Conservation (phyloP, 2,888 invertebrate genomes). For the Euspilapteryx auroguttella region DNA sequence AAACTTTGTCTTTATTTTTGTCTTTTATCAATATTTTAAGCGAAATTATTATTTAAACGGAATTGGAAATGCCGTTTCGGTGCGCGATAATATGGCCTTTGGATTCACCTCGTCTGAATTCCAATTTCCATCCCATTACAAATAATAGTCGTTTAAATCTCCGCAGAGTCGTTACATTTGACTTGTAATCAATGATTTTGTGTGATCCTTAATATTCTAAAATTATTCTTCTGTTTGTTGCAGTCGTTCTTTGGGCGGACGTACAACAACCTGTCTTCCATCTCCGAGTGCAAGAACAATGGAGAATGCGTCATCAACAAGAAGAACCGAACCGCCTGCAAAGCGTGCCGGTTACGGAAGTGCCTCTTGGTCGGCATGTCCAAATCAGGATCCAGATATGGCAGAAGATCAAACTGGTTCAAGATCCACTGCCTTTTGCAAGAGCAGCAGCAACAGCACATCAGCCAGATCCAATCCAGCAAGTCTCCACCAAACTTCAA, state of each 20-base stretch:
- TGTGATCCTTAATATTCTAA: too few relatives aligned
- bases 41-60: constrained; percentile 40
- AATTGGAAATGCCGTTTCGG: constrained; percentile 27
- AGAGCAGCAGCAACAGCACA: constrained; percentile 72
- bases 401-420: constrained; percentile 90
- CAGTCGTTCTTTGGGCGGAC: constrained; percentile 93
- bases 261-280: constrained; percentile 86
- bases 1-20: too few relatives aligned
- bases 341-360: constrained; percentile 84
- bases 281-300: constrained; percentile 91
- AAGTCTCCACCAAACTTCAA: constrained; percentile 51
- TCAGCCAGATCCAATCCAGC: constrained; percentile 40
- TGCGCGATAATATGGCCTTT: constrained; percentile 16
- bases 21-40: constrained; percentile 48
- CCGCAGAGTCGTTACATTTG: neutral
- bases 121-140: constrained; percentile 4
- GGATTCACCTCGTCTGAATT: constrained; percentile 1
- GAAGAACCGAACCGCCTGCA: constrained; percentile 90
- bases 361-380: constrained; percentile 90
- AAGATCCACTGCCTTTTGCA: constrained; percentile 89
- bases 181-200: neutral
- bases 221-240: constrained; percentile 46
- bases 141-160: constrained; percentile 1
- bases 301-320: constrained; percentile 90
- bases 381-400: constrained; percentile 88